Evolutionary conservation across 2,888 invertebrate species (phyloP), one percentile per base, ranked within the genome.

Genomic region (Polydrusus cervinus): DNA sequence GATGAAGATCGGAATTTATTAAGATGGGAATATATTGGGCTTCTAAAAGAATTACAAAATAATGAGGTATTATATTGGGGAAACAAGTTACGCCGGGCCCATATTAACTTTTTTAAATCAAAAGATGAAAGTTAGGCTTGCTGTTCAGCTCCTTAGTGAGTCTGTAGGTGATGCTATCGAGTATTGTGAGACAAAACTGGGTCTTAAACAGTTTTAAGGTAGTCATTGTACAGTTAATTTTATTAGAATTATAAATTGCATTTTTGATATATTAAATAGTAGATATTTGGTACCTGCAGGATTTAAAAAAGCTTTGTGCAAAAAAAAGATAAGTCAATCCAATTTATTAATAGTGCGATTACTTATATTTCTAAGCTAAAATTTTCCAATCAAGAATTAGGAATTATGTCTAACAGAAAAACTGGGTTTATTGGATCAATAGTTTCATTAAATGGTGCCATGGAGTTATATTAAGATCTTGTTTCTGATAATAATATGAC

Each of bases 61-160:
- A 18, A 14, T 34, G 47, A 69, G 18, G 69, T 47, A 2, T 69
- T 69, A 49, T 55, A 69, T 18, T 45, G 68, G 13, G 74, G 68
- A 11, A 74, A 68, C 20, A 74, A 62, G 14, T 30, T 69, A 7
- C 14, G 69, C 10, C 47, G 25, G 1, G 55, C 65, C 0, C 71
- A 71, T 16, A 11, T 71, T 11, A 53, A 71, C 43, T 71, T 71
- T 38, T 64, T 65, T 57, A 71, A 65, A n/a, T 0, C 65, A 65
- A 47, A 71, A 71, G 57, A 71, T 62, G 43, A 62, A 62, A 14
- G 43, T 62, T 5, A 14, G 62, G 11, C 20, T 62, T 11, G 62
- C 74, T 13, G 62, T 53, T 40, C 67, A 67, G 16, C 16, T 47
- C 3, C 16, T 47, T 47, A 47, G 47, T 8, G 16, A 9, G 14